Conservation (phyloP, 2,113 vertebrate genomes). For the Ivindomyrus marchei region DNA sequence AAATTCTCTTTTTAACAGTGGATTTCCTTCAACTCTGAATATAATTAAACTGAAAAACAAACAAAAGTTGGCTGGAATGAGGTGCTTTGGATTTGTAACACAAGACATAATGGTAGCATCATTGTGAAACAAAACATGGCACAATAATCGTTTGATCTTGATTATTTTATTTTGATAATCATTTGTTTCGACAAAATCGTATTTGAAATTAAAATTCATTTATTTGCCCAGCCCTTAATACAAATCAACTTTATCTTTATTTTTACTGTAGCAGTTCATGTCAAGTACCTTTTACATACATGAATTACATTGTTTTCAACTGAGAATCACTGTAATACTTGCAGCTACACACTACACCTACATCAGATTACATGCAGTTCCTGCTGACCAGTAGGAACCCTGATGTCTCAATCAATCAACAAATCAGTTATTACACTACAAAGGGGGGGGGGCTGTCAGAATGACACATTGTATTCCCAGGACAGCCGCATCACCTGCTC, state of each 20-base stretch:
- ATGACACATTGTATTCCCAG: neutral
- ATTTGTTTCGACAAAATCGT: neutral
- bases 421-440: neutral
- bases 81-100: neutral
- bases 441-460: neutral
- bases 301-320: neutral
- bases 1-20: neutral
- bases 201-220: neutral
- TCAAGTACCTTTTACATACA: neutral
- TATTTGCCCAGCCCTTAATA: neutral
- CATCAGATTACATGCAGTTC: neutral
- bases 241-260: no score
- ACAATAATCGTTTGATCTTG: neutral
- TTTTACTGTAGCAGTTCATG: neutral
- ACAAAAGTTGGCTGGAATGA: neutral
- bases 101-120: neutral
- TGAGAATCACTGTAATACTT: neutral
- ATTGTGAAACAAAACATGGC: neutral
- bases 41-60: neutral
- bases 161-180: neutral
- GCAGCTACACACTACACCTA: neutral
- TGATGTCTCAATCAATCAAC: neutral
- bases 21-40: neutral
- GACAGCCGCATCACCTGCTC: neutral
- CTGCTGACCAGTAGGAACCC: neutral